phyloP scores from a whole-genome alignment of 92 coral and sea anemone species.

The Heliopora coerulea region DNA sequence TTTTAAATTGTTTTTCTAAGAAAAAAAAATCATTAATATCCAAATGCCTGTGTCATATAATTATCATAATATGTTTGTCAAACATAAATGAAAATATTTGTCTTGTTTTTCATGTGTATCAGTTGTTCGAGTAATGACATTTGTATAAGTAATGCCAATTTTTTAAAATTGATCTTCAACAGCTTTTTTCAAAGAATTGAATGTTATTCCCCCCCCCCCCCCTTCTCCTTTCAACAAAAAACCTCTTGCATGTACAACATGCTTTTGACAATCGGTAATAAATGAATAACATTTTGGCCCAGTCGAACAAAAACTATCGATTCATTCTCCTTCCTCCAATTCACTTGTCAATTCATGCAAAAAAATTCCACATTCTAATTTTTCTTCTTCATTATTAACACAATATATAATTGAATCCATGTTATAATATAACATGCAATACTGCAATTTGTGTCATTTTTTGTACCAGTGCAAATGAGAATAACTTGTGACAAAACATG shows the following conservation, averaged over 20 bases:
- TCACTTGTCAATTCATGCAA: conserved; percentile 53
- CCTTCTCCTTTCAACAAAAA: conserved; percentile 13
- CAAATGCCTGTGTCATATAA: background rate
- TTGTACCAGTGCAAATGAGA: conserved; percentile 30
- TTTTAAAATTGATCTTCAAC: conserved; percentile 13
- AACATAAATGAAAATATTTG: background rate
- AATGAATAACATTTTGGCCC: conserved; percentile 47
- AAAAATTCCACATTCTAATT: conserved; percentile 30
- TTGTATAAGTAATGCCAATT: background rate
- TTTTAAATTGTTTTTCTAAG: background rate
- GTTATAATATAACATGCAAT: conserved; percentile 44
- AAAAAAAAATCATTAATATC: too few relatives aligned
- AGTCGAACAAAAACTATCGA: conserved; percentile 26
- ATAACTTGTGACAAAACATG: conserved; percentile 9
- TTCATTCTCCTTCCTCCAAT: conserved; percentile 21
- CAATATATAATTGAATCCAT: conserved; percentile 46
- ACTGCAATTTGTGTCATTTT: background rate
- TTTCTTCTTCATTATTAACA: background rate
- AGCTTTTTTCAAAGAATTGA: conserved; percentile 5
- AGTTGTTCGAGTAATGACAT: background rate
- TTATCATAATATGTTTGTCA: background rate
- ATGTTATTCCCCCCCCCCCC: background rate
- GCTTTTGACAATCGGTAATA: background rate
- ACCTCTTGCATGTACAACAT: conserved; percentile 8
- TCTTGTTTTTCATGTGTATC: background rate